These are phyloP conservation scores for Alauda arvensis DNA, from an alignment of 2,797 vertebrate species.

Conservation along the genomic window DNA sequence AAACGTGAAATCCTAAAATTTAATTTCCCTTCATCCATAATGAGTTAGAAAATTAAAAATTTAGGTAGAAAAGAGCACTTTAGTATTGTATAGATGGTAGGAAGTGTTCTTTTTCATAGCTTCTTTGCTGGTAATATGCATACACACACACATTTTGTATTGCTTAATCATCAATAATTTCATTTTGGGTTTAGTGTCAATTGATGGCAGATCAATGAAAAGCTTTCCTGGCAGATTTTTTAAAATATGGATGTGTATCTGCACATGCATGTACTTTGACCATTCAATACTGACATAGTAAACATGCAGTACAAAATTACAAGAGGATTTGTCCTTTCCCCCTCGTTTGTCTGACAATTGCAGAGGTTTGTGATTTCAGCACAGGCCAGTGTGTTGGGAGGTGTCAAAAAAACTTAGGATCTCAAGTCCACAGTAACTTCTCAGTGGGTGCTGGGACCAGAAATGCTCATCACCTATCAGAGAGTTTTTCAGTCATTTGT, in stretches of 20 bases:
- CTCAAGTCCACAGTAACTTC: background rate
- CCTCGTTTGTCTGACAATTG: background rate
- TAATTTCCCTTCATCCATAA: background rate
- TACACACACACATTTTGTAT: background rate
- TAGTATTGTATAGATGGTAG: background rate
- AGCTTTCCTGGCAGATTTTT: background rate
- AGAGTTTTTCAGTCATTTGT: background rate
- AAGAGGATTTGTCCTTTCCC: background rate
- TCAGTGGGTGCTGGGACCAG: background rate
- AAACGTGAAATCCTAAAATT: background rate
- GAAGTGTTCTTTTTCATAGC: background rate
- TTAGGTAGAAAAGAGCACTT: background rate
- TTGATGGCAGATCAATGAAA: background rate
- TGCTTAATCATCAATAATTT: background rate
- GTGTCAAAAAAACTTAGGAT: background rate
- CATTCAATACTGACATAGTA: background rate
- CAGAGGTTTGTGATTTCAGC: background rate
- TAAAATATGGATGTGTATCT: background rate
- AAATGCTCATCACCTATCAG: background rate
- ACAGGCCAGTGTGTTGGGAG: background rate
- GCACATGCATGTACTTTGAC: accelerated
- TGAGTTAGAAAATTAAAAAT: background rate
- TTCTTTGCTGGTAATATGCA: background rate
- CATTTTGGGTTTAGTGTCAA: background rate
- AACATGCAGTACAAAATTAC: background rate